Conservation (phyloP, 2,888 invertebrate genomes). For the Phorcus lineatus region DNA sequence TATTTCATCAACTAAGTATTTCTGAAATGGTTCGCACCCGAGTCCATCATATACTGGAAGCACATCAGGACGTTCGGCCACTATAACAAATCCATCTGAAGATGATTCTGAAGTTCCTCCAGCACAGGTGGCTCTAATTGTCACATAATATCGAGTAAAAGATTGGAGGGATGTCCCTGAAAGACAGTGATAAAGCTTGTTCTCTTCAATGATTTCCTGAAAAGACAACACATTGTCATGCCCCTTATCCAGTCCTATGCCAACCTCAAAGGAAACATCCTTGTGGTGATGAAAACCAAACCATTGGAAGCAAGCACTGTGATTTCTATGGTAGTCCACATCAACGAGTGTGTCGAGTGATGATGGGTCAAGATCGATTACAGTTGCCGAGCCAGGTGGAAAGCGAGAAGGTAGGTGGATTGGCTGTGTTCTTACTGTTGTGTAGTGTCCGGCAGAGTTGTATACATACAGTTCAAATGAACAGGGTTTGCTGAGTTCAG, state of each 20-base stretch:
- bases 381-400: conserved; percentile 38
- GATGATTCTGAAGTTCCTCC: conserved; percentile 1
- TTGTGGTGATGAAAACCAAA: background rate
- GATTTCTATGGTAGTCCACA: background rate
- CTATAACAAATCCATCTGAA: conserved; percentile 15
- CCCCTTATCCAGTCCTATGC: background rate
- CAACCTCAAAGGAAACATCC: background rate
- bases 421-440: conserved; percentile 27
- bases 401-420: conserved; percentile 40
- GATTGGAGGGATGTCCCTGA: background rate
- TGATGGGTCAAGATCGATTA: conserved; percentile 37
- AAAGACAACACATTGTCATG: background rate
- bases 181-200: background rate
- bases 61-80: background rate
- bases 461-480: conserved; percentile 37
- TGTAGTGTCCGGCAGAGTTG: conserved; percentile 48
- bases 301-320: background rate
- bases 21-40: background rate
- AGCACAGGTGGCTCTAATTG: background rate
- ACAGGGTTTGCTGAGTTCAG: conserved; percentile 5
- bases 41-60: background rate
- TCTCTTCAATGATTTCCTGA: background rate
- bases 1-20: background rate
- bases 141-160: background rate
- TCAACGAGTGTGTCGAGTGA: background rate